Conservation (phyloP, 2,113 vertebrate genomes). For the Xiphias gladius region DNA sequence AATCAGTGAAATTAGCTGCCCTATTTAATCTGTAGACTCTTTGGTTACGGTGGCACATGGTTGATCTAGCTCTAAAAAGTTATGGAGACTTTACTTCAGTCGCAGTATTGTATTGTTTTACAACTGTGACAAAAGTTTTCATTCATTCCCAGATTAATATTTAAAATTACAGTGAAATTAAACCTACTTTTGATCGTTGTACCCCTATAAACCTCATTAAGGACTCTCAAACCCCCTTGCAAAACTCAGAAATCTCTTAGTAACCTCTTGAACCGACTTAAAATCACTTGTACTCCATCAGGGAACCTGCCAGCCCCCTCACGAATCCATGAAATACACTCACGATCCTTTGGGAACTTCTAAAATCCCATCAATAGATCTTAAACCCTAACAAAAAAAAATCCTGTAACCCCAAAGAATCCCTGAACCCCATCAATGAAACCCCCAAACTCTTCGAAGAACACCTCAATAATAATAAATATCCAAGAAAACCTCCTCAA, state of each 20-base stretch:
- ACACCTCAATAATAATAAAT: not conserved
- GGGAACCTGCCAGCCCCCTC: not conserved
- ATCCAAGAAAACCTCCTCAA: not conserved
- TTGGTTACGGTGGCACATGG: not conserved
- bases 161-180: not conserved
- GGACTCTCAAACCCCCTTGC: not conserved
- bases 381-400: not conserved
- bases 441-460: not conserved
- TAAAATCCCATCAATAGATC: not conserved
- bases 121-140: not conserved
- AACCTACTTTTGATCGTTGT: no score
- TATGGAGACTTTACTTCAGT: not conserved
- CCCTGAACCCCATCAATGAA: not conserved
- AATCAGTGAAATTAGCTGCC: constrained; percentile 31
- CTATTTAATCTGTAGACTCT: constrained; percentile 9
- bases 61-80: not conserved
- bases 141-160: not conserved
- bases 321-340: not conserved
- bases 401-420: not conserved
- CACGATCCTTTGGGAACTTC: not conserved
- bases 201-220: not conserved
- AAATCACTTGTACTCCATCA: not conserved
- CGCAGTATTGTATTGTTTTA: not conserved
- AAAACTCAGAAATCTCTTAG: not conserved
- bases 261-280: not conserved